Base-by-base conservation (phyloP, 2,113 vertebrate species). In the Tauraco erythrolophus region DNA sequence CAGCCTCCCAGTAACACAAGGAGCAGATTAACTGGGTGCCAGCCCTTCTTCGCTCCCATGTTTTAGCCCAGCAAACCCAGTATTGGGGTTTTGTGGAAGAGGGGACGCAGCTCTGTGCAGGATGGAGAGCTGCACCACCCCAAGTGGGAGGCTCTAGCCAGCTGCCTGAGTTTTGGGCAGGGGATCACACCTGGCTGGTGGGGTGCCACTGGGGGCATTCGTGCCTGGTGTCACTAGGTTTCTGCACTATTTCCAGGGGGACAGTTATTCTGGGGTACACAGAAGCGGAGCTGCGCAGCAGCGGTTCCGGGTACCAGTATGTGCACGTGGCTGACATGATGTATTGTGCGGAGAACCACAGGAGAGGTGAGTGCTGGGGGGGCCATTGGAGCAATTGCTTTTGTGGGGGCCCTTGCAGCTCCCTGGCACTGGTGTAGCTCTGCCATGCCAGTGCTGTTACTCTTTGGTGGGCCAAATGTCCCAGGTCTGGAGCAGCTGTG, bases 231-330 rank as follows among this genome's bases (percentile, higher is more conserved):
- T 56, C 28, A 85, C 7, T 41, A n/a, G 0, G 0, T 31, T 61
- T 43, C 68, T 66, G 12, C 33, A 4, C 74, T 48, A 7, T 39
- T 79, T 45, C 10, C 83, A 97, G 97, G 50, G 96, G 90, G 8
- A 89, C 78, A 54, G 50, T 86, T 60, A 53, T 95, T 23, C 96
- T 99, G 97, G 99, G 98, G 18, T 99, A 99, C 75, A 98, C 97
- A 0, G 98, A 99, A 75, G 83, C 37, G 0, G 99, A 99, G 41
- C 95, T 99, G 69, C 98, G 98, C 54, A 97, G 96, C 88, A 97
- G 53, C 31, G 98, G 98, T 5, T 98, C 98, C 0, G 98, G 98
- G 2, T 99, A 99, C 95, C 98, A 99, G 90, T 98, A 99, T 88
- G 97, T 99, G 95, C 99, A 99, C 0, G 96, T 95, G 0, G 98